A percentile compares a stretch with the other conserved stretches of the same genome.
Conservation (phyloP, 2,113 vertebrate species). For the Passer domesticus region DNA sequence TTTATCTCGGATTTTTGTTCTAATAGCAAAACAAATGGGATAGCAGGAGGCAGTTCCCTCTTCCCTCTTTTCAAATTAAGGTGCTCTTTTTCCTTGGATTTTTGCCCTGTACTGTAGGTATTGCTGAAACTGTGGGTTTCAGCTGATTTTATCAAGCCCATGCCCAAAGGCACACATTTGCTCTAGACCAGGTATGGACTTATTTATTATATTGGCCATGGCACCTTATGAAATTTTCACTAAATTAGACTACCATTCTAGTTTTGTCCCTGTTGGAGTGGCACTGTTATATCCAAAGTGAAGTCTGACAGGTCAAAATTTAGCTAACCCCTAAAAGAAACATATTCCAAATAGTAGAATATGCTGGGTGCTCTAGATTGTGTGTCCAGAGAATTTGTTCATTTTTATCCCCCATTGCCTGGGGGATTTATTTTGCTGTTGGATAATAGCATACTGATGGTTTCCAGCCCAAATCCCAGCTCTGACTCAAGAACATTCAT, state of each 20-base stretch:
- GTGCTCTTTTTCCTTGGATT: not conserved
- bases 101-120: not conserved
- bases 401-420: rapidly evolving
- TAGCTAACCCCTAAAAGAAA: not conserved
- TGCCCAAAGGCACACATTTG: not conserved
- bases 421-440: not conserved
- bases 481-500: not conserved
- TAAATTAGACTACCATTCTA: not conserved
- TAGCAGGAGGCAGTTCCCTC: not conserved
- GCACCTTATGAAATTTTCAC: not conserved
- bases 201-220: not conserved
- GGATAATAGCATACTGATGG: not conserved
- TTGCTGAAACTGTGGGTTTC: not conserved
- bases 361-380: not conserved
- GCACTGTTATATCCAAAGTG: not conserved
- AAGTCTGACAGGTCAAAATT: not conserved
- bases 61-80: not conserved
- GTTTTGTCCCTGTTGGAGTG: not conserved
- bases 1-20: not conserved
- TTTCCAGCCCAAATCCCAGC: not conserved
- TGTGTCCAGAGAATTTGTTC: not conserved
- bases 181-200: not conserved
- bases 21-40: not conserved
- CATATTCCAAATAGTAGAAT: not conserved
- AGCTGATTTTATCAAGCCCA: not conserved